Evolutionary conservation across 2,113 vertebrate genomes (phyloP), one percentile per base, ranked within the genome.

Genomic region (Seriola aureovittata): DNA sequence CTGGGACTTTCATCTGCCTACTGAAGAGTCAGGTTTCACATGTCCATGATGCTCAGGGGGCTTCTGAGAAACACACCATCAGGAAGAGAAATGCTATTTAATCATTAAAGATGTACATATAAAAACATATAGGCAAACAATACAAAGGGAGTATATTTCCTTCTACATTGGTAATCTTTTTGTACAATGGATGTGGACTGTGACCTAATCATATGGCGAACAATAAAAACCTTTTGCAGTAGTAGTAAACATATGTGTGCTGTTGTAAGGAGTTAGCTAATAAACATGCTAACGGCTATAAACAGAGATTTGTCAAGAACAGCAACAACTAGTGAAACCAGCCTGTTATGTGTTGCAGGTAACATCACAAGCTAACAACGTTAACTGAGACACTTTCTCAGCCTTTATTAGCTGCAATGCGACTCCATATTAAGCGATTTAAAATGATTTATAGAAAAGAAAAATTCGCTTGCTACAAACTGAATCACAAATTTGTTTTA

Each of bases 21-120:
- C 50, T 74, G 90, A 76, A 74, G 90, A 88, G 70, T 92, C 84
- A 70, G 54, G 82, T 93, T 90, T 91, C 92, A 87, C 79, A 84
- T 85, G 79, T 89, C 77, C 86, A 74, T 34, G 64, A 36, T 80
- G 85, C 74, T 89, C 78, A 65, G 71, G 69, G 54, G 36, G 64
- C 73, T 89, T 52, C 82, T 78, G 68, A 81, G 57, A 71, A 80
- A 82, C 63, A 85, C 59, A 64, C 50, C 23, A 71, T 4, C n/a
- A 78, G 57, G 23, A n/a, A 70, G 13, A 62, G 8, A 68, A 44
- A 57, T 13, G 40, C 44, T 29, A 29, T 29, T 19, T 7, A 67
- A 68, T 72, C 60, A 69, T 21, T 11, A 62, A 1, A 10, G 1
- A 13, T 44, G 40, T 8, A 13, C 52, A 55, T 38, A 23, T 13